Base-by-base conservation (phyloP, 2,113 vertebrate species). In the Thryonomys swinderianus region DNA sequence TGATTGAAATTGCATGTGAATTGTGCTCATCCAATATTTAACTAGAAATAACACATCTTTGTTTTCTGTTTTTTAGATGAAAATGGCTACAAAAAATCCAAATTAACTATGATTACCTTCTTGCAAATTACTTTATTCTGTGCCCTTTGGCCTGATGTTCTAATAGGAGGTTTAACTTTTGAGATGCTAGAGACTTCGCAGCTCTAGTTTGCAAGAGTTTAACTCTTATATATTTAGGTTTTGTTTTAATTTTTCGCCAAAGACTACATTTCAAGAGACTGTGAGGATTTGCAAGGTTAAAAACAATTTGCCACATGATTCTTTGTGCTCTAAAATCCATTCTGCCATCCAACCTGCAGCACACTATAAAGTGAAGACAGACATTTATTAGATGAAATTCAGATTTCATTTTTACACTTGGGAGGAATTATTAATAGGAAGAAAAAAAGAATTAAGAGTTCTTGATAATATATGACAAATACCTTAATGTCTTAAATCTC, bases 341-440 rank as follows among this genome's bases (percentile, higher is more conserved):
- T 96, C 55, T 96, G 96, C 96, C 86, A 90, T 93, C 97, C 97
- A 96, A 76, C 91, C 37, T 92, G 97, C 53, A 95, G 96, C 96
- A 82, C 88, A 76, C n/a, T 83, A 55, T 90, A 32, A 82, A 85
- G 81, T 62, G 96, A 96, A 95, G 96, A 96, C 88, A 91, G 93
- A 91, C 97, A 78, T 93, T 96, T 95, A 86, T 97, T 96, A 97
- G 97, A 96, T 97, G 97, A 97, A 90, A 96, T 97, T 97, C 32
- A 6, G 69, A 53, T 92, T 98, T 97, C 7, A 1, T 21, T 96
- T 96, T 96, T 91, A 89, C 69, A 91, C 90, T 96, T 97, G 95
- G 71, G 80, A 92, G 96, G 42, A 6, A 51, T 73, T 94, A 96
- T 97, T 32, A 90, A 96, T 78, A 93, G 88, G 93, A 66, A 96